These are phyloP conservation scores for Agrilus cyanescens DNA, from an alignment of 2,888 invertebrate genomes.

Conservation along the genomic window DNA sequence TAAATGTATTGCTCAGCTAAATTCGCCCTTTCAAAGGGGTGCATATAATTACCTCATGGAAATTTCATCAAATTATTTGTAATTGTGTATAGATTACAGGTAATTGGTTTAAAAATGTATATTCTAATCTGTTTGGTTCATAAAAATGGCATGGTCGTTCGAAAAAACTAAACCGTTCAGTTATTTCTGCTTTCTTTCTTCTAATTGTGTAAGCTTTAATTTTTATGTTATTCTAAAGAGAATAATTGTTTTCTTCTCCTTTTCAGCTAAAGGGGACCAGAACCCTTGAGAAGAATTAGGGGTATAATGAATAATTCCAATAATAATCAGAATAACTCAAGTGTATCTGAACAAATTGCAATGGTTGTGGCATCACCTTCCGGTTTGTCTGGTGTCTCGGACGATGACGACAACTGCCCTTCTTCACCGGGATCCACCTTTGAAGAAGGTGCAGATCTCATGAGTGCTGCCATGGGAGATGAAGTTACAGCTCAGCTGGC, in stretches of 20 bases:
- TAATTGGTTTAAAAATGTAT: too few species aligned
- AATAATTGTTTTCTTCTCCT: neutral
- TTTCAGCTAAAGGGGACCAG: slow-evolving; percentile 21
- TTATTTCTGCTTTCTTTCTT: too few species aligned
- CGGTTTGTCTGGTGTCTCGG: slow-evolving; percentile 41
- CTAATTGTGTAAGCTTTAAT: too few species aligned
- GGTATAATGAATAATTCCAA: slow-evolving; percentile 35
- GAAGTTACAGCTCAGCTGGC: slow-evolving; percentile 94
- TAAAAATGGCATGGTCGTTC: too few species aligned
- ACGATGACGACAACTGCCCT: slow-evolving; percentile 74
- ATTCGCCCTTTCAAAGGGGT: too few species aligned
- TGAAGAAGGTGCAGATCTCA: slow-evolving; percentile 72
- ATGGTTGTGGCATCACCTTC: slow-evolving; percentile 44
- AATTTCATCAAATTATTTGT: too few species aligned
- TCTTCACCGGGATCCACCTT: slow-evolving; percentile 68
- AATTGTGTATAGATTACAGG: too few species aligned
- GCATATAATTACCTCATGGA: too few species aligned
- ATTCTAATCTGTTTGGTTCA: too few species aligned
- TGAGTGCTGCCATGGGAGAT: slow-evolving; percentile 77
- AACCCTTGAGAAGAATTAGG: slow-evolving; percentile 15
- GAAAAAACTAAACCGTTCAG: too few species aligned
- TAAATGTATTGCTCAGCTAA: too few species aligned
- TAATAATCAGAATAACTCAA: slow-evolving; percentile 27
- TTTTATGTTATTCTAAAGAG: too few species aligned
- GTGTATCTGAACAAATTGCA: slow-evolving; percentile 52